These are phyloP conservation scores for Pomatostomus ruficeps DNA, from an alignment of 2,113 vertebrate genomes.

Conservation along the genomic window DNA sequence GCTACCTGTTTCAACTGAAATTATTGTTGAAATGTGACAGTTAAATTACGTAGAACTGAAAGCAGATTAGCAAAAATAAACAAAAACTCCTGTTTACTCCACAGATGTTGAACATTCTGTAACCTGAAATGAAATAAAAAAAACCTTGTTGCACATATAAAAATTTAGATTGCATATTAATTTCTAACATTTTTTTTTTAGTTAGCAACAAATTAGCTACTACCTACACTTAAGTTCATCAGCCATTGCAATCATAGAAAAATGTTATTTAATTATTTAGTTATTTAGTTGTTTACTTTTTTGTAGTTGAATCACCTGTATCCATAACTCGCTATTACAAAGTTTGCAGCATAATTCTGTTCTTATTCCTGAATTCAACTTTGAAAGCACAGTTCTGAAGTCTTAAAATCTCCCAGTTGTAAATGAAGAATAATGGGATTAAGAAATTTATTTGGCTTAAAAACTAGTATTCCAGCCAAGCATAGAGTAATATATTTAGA, in stretches of 20 bases:
- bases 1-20: conserved; percentile 8
- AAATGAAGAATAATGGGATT: not conserved
- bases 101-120: not conserved
- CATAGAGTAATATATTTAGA: not conserved
- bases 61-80: not conserved
- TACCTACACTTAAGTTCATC: not conserved
- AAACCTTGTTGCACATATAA: not conserved
- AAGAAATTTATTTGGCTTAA: not conserved
- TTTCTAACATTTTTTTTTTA: not conserved
- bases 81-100: not conserved
- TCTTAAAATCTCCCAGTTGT: not conserved
- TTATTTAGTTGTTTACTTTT: too few species aligned
- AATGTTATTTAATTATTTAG: not conserved
- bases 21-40: conserved; percentile 9
- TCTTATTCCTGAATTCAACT: not conserved
- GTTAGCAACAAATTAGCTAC: not conserved
- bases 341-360: not conserved
- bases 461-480: not conserved
- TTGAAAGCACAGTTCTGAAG: not conserved
- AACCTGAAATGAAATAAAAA: not conserved
- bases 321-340: not conserved
- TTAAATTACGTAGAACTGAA: not conserved
- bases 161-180: not conserved
- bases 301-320: not conserved
- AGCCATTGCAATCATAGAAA: not conserved